phyloP scores from a whole-genome alignment of 2,797 vertebrate genomes.

The Sebastolobus alascanus region DNA sequence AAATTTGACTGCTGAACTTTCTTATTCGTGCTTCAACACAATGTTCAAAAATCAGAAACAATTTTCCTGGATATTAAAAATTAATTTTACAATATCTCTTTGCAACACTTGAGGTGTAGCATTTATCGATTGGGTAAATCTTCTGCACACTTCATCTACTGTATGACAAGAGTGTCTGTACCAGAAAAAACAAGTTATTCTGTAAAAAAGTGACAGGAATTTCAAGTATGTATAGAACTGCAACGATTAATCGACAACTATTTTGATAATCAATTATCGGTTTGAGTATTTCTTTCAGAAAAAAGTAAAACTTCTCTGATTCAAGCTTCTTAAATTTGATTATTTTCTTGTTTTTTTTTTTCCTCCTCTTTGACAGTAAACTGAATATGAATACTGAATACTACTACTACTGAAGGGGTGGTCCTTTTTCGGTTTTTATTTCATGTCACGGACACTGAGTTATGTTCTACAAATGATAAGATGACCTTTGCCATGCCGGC shows the following conservation, averaged over 20 bases:
- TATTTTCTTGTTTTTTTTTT: too few species aligned
- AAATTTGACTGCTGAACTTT: neutral
- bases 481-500: too few species aligned
- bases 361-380: too few species aligned
- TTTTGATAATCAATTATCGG: fast-evolving
- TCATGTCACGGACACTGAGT: too few species aligned
- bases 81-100: neutral
- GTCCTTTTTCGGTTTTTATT: too few species aligned
- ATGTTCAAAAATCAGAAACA: neutral
- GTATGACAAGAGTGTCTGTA: neutral
- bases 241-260: too few species aligned
- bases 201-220: neutral
- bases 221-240: neutral
- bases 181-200: neutral
- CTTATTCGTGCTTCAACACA: neutral
- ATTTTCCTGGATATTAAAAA: neutral
- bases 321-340: too few species aligned
- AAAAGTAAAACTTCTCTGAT: too few species aligned
- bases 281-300: too few species aligned
- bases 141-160: neutral
- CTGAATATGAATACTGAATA: too few species aligned
- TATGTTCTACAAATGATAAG: too few species aligned
- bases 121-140: neutral
- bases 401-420: neutral
- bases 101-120: too few species aligned